Base-by-base conservation (phyloP, 1,140 invertebrate genomes). In the Papilio aristodemus region DNA sequence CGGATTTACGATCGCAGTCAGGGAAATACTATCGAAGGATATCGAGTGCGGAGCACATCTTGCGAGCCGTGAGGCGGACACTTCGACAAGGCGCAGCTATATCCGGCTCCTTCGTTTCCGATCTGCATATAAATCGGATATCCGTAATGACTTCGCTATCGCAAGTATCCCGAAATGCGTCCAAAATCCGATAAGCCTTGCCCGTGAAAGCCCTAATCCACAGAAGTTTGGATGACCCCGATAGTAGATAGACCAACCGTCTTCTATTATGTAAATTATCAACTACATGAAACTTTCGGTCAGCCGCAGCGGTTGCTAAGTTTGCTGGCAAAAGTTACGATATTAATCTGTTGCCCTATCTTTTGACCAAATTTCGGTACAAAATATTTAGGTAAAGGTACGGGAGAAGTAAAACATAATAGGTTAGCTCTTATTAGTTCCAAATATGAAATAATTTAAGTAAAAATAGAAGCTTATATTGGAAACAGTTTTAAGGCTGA, bases 101-200 rank as follows among this genome's bases (percentile, higher is more conserved):
- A 27, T 22, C n/a, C 59, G 9, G 73, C 74, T 76, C 80, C 83
- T 87, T 80, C 83, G 82, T 79, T 85, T 72, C 73, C 80, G 89
- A 91, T 91, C 85, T 91, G 87, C 89, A 91, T 91, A 91, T 91
- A 91, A 91, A 91, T 91, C 86, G 86, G 84, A 87, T 90, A 88
- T 86, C 83, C 83, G 88, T 91, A 89, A 91, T 91, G 83, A 89
- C 81, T 80, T 83, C 80, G 81, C 81, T 76, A 87, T 89, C 83
- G 79, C 79, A 84, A 89, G 85, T 78, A 89, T 80, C 77, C 85
- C 79, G 79, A 89, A 90, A 87, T 89, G 86, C 89, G 82, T 85
- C 87, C 85, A 80, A 85, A 87, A 89, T 87, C 85, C 85, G 86
- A 91, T 91, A 91, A 91, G 82, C 83, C 74, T 73, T 81, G 80